A percentile compares a stretch with the other conserved stretches of the same genome.
Conservation (phyloP, 1,140 invertebrate genomes). For the Drosophila obscura region DNA sequence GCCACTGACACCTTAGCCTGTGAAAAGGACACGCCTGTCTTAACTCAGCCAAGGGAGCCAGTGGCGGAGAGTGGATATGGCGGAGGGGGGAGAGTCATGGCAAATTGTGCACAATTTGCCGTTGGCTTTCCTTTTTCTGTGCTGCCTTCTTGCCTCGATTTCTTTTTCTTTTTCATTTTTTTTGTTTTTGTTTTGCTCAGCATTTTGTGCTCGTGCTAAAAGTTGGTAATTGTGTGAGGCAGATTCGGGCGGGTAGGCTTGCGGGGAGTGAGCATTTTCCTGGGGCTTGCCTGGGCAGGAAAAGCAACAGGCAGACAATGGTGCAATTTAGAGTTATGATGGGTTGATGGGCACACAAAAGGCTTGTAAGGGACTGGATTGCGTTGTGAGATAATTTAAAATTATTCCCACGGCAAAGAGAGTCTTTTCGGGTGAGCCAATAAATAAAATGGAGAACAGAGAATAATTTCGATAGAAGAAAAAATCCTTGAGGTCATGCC, state of each 20-base stretch:
- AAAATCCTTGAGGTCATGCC: too few relatives aligned
- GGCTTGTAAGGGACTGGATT: too few relatives aligned
- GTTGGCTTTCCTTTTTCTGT: constrained; percentile 23
- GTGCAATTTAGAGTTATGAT: too few relatives aligned
- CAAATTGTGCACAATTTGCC: constrained; percentile 65
- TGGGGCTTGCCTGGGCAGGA: background rate
- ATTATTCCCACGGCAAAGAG: too few relatives aligned
- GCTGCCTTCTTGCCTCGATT: constrained; percentile 9
- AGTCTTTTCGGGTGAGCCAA: too few relatives aligned
- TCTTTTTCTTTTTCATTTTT: constrained; percentile 26
- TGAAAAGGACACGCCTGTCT: constrained; percentile 50
- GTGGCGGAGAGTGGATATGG: background rate
- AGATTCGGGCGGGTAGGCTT: too few relatives aligned
- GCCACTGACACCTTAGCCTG: constrained; percentile 51
- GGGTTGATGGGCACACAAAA: too few relatives aligned
- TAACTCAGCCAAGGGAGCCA: background rate
- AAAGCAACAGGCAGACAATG: too few relatives aligned
- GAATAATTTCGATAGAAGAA: too few relatives aligned
- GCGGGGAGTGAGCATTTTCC: too few relatives aligned
- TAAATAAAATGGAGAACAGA: too few relatives aligned
- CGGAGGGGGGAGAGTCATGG: constrained; percentile 52
- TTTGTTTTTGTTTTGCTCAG: constrained; percentile 14
- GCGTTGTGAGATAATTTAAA: too few relatives aligned
- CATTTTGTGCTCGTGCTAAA: constrained; percentile 30
- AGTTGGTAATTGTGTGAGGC: background rate